Evolutionary conservation across 2,888 invertebrate genomes (phyloP), one percentile per base, ranked within the genome.

Genomic region (Plusia festucae): DNA sequence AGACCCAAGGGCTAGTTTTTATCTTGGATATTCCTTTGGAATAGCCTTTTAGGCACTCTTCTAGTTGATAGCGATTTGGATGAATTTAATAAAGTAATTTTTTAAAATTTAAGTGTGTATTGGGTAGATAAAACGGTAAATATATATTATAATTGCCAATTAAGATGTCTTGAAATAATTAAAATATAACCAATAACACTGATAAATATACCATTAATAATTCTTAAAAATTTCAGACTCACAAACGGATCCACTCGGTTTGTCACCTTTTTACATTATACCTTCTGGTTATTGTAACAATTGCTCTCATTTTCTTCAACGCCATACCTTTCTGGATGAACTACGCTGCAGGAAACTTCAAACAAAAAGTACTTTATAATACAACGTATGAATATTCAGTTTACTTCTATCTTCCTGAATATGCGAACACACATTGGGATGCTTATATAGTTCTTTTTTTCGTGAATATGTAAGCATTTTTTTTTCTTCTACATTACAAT

Each of bases 391-490:
- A 77, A 27, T 70, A 68, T 49, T 27, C 68, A 1, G 5, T 77
- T 11, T 74, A 67, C n/a, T 49, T 64, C n/a, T 34, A 70, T 44
- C 0, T 66, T 0, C 76, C 76, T 9, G 40, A 68, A 0, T 49
- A 78, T 44, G 20, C 59, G 8, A 13, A 59, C 24, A 69, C 62
- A 1, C 55, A 63, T 27, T 53, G 69, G 1, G 56, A 68, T 22
- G 68, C 68, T 0, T 78, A 75, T n/a, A 6, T 71, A 3, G 22
- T 56, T 0, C 18, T 2, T 9, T 56, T 24, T 5, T 0, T 53
- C 11, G 65, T 56, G 18, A 64, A 74, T 52, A 60, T 55, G 78
- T 78, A 70, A 75, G 75, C n/a, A n/a, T n/a, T n/a, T n/a, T n/a
- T n/a, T n/a, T n/a, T n/a, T n/a, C n/a, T n/a, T n/a, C n/a, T n/a